phyloP scores from a whole-genome alignment of 2,888 invertebrate genomes.

The Tanypteryx hageni region DNA sequence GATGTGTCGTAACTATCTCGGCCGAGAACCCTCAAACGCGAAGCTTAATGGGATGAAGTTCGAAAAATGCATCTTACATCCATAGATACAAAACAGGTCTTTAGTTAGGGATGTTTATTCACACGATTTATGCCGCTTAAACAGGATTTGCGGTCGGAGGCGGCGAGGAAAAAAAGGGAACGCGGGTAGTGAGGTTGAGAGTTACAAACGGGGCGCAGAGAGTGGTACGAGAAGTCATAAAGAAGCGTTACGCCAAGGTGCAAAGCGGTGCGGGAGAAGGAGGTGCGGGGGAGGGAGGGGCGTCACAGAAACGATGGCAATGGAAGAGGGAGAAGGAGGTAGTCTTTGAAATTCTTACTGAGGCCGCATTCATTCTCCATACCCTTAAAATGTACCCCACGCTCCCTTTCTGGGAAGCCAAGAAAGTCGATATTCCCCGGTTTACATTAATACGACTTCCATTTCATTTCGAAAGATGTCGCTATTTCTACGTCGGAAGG shows the following conservation, averaged over 20 bases:
- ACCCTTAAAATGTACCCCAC: background rate
- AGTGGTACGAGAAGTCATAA: background rate
- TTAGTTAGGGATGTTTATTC: background rate
- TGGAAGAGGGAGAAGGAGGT: background rate
- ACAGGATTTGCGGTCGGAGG: background rate
- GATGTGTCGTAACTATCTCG: too few relatives aligned
- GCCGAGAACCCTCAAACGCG: background rate
- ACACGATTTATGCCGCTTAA: background rate
- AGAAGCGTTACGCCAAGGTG: background rate
- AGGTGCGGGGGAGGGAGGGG: too few relatives aligned
- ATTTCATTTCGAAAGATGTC: slow-evolving; percentile 7
- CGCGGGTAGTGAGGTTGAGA: background rate
- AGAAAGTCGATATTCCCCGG: background rate
- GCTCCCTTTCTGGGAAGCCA: background rate
- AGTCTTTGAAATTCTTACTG: background rate
- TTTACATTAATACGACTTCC: background rate
- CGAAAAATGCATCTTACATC: background rate
- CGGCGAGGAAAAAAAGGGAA: background rate
- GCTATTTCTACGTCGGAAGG: background rate
- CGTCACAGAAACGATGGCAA: too few relatives aligned
- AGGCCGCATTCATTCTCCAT: background rate
- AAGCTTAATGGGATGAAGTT: slow-evolving; percentile 7
- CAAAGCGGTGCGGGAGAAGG: too few relatives aligned
- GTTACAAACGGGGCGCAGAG: background rate
- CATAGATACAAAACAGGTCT: background rate